These are phyloP conservation scores for Coenonympha arcania DNA, from an alignment of 2,888 invertebrate species.

Conservation along the genomic window DNA sequence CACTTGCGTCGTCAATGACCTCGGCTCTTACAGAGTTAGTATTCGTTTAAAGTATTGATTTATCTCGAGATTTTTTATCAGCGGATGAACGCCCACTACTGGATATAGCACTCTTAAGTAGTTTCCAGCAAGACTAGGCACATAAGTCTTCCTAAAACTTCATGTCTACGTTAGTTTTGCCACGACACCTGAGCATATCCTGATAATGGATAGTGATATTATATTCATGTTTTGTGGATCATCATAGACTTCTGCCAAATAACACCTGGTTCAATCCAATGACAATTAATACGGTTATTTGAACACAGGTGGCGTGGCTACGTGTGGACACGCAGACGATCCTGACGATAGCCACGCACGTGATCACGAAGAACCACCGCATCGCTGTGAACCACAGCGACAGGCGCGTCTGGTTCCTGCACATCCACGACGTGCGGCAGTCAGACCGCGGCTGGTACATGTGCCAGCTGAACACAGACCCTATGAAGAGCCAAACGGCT, in stretches of 20 bases:
- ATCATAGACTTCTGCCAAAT: too few relatives aligned
- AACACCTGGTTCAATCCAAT: too few relatives aligned
- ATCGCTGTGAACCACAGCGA: slow-evolving; percentile 90
- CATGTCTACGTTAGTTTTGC: too few relatives aligned
- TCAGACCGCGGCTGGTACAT: slow-evolving; percentile 92
- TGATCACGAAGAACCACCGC: slow-evolving; percentile 91
- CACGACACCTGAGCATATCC: too few relatives aligned
- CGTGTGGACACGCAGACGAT: slow-evolving; percentile 94
- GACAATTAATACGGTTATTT: too few relatives aligned
- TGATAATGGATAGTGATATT: too few relatives aligned
- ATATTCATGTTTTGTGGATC: too few relatives aligned
- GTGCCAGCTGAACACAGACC: slow-evolving; percentile 95
- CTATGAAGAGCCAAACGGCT: slow-evolving; percentile 92
- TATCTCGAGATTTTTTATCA: too few relatives aligned
- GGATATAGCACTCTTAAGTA: too few relatives aligned
- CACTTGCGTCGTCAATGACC: slow-evolving; percentile 88
- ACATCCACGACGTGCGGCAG: slow-evolving; percentile 87
- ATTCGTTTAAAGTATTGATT: background rate
- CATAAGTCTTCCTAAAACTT: too few relatives aligned
- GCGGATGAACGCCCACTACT: too few relatives aligned
- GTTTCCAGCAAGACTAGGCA: too few relatives aligned
- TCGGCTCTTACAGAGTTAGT: slow-evolving; percentile 84
- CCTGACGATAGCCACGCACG: slow-evolving; percentile 90
- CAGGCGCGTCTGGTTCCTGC: slow-evolving; percentile 88
- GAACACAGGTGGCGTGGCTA: slow-evolving; percentile 86